Base-by-base conservation (phyloP, 2,888 invertebrate genomes). In the Polia nebulosa region DNA sequence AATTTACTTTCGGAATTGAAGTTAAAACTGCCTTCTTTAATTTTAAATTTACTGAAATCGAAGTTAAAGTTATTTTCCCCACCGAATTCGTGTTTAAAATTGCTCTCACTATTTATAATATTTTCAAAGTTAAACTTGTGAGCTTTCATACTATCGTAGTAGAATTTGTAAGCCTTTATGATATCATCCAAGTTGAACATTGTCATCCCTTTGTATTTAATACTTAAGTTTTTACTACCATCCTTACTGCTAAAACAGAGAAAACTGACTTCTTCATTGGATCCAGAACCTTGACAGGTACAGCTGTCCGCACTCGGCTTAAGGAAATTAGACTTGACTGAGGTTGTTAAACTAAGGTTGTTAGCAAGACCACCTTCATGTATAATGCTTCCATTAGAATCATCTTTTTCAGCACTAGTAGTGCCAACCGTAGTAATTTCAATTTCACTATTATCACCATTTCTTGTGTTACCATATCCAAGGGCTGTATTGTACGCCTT, bases 181-280 rank as follows among this genome's bases (percentile, higher is more conserved):
- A 75, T 51, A 20, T 75, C 69, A 45, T 72, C 44, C 17, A 68
- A 20, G 9, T 17, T n/a, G 20, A 67, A 75, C 11, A 32, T 45
- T 17, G n/a, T 13, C 13, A 4, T 15, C 15, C 68, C 68, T 49
- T 66, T 66, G n/a, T 51, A 71, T 39, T 75, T 51, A 4, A 72
- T 44, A 44, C 20, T 27, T 15, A 75, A 68, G 25, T 1, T 32
- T 2, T 75, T 52, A 17, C 51, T 36, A 25, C 68, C 72, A 17
- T 75, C 51, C 27, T 27, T 72, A 36, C n/a, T 67, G 15, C 32
- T 67, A 44, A 75, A 36, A 57, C 69, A 75, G 22, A 75, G 20
- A 15, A 52, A 68, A 39, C 15, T 75, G 9, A 39, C 15, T 27
- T 44, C 36, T 2, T 72, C 72, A 51, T 6, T 57, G 36, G 15